Conservation (phyloP, 2,113 vertebrate species). For the Sphyrna mokarran region DNA sequence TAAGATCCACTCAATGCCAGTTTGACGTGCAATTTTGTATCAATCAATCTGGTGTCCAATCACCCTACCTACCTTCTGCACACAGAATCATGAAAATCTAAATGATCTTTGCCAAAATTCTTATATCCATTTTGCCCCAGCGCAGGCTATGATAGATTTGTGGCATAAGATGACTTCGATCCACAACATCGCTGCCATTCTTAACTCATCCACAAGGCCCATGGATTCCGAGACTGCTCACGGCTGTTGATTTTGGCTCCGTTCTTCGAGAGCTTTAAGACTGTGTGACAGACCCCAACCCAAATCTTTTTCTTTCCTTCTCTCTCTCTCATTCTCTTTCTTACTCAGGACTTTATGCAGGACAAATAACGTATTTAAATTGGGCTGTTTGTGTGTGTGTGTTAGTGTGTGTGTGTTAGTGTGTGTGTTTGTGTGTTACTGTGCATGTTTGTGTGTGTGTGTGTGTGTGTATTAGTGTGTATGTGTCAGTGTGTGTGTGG, state of each 20-base stretch:
- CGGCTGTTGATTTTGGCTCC: neutral
- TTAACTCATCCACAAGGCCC: neutral
- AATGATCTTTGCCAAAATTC: neutral
- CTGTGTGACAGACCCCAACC: too few species aligned
- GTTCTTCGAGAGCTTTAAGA: neutral
- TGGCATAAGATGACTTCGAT: neutral
- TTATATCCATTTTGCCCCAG: neutral
- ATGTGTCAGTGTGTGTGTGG: neutral
- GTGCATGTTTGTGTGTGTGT: too few species aligned
- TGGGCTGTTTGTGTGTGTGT: neutral
- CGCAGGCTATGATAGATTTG: neutral
- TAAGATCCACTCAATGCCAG: constrained; percentile 17
- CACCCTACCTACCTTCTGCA: neutral
- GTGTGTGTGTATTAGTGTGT: too few species aligned
- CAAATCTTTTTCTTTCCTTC: neutral
- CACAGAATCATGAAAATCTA: neutral
- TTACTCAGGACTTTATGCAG: too few species aligned
- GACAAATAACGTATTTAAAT: neutral
- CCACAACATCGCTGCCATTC: too few species aligned
- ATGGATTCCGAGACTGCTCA: constrained; percentile 5
- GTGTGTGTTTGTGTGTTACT: too few species aligned
- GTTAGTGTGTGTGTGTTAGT: too few species aligned
- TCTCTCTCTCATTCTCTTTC: too few species aligned
- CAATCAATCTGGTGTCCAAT: neutral
- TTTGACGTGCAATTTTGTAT: neutral